phyloP scores from a whole-genome alignment of 2,113 vertebrate genomes.

The Heterocephalus glaber region DNA sequence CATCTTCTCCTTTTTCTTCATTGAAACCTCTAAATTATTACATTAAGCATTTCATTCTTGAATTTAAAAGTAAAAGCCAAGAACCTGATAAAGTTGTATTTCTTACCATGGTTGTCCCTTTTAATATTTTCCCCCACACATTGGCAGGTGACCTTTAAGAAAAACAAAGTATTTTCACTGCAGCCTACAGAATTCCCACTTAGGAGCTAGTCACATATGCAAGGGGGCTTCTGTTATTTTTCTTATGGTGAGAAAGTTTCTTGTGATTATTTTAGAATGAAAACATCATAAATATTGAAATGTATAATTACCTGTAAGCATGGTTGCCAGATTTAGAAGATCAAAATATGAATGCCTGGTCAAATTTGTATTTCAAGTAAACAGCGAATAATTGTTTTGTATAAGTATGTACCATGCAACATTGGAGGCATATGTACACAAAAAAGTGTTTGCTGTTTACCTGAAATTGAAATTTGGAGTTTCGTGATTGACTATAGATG shows the following conservation, averaged over 20 bases:
- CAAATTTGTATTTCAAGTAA: constrained; percentile 34
- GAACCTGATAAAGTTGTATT: not conserved
- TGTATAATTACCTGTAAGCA: not conserved
- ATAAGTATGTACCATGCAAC: not conserved
- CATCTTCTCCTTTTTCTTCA: not conserved
- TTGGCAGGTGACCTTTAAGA: not conserved
- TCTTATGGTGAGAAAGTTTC: not conserved
- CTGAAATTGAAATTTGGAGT: constrained; percentile 21
- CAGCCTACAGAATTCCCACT: not conserved
- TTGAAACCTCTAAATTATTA: not conserved
- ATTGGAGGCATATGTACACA: not conserved
- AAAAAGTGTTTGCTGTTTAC: not conserved
- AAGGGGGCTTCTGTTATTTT: not conserved
- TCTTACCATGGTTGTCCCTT: constrained; percentile 8
- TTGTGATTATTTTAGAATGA: constrained; percentile 34
- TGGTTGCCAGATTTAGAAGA: not conserved
- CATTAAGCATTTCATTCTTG: not conserved
- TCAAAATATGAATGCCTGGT: not conserved
- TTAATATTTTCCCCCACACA: not conserved
- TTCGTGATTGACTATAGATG: not conserved
- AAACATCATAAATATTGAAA: constrained; percentile 20
- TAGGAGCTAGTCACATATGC: not conserved
- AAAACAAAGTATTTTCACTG: not conserved
- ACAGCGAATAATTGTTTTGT: not conserved
- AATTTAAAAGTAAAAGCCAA: constrained; percentile 5